Evolutionary conservation across 2,888 invertebrate species (phyloP).

Genomic region (Platycheirus albimanus): DNA sequence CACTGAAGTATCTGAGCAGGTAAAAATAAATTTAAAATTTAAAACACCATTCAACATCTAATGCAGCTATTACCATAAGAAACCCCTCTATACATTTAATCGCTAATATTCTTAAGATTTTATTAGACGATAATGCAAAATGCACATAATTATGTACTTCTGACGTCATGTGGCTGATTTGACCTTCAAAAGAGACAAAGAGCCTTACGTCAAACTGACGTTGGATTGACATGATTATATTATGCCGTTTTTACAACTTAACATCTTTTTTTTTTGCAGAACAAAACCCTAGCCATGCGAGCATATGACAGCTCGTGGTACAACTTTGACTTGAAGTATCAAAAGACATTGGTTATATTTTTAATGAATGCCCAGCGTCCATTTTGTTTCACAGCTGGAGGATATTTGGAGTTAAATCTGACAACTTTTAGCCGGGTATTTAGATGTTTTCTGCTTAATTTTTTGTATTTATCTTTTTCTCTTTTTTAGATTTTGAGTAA

Average conservation of each 20-base stretch:
- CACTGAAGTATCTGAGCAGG: constrained; percentile 78
- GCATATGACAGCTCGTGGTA: constrained; percentile 77
- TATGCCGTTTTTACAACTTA: too few relatives aligned
- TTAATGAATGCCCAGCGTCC: constrained; percentile 76
- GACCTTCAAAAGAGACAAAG: too few relatives aligned
- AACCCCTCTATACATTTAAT: too few relatives aligned
- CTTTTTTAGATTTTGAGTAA: constrained; percentile 77
- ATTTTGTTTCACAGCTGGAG: constrained; percentile 77
- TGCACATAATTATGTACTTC: too few relatives aligned
- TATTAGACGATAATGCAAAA: too few relatives aligned
- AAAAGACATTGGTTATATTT: constrained; percentile 76
- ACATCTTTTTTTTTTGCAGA: constrained; percentile 73
- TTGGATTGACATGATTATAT: too few relatives aligned
- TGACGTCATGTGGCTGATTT: too few relatives aligned
- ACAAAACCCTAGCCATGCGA: constrained; percentile 76
- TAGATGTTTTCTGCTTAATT: background rate
- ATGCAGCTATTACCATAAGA: too few relatives aligned
- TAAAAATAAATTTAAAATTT: constrained; percentile 18
- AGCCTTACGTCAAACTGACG: too few relatives aligned
- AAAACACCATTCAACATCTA: too few relatives aligned
- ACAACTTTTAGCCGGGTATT: constrained; percentile 76
- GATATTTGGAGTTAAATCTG: constrained; percentile 76
- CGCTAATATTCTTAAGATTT: too few relatives aligned
- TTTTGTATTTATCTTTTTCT: too few relatives aligned
- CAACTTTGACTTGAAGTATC: constrained; percentile 75